Base-by-base conservation (phyloP, 2,113 vertebrate genomes). In the Barbus barbus region DNA sequence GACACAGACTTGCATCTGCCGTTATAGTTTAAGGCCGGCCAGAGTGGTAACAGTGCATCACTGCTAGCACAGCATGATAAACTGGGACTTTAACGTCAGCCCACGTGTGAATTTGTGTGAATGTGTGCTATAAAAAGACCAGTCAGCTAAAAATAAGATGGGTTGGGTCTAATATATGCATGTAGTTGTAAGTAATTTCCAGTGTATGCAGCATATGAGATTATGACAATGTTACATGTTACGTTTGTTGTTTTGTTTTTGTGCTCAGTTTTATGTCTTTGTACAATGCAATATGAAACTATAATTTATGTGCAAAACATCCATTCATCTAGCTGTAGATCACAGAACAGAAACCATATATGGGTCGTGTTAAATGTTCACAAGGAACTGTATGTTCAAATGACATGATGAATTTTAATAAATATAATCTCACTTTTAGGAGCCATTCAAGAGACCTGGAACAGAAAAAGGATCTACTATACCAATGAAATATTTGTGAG, bases 11-110 rank as follows among this genome's bases (percentile, higher is more conserved):
- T 69, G 9, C 74, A 53, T 69, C 72, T 81, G 85, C 9, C 13
- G 31, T 53, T 61, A 76, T 80, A 18, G 28, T 31, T 24, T 69
- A 11, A 31, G 79, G 58, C 46, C 13, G 58, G 84, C 82, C 75
- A 85, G 28, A 69, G 56, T 14, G 9, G 60, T 48, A 78, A 60
- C 63, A 56, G 67, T 73, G 78, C 65, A 5, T 80, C 81, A 79
- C 67, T 46, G 67, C 28, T 69, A 60, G n/a, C 51, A 83, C 77
- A 81, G 63, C 24, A 67, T 41, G 46, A 14, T 13, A 9, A 74
- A 53, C 73, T 22, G 9, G 26, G 46, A 33, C 26, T 76, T 33
- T 51, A 69, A 77, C 46, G 44, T 85, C 78, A 78, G 53, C 38
- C 44, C 51, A 12, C 22, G 56, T 61, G 36, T 78, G 53, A 77